phyloP scores from a whole-genome alignment of 92 coral and sea anemone genomes.

The Actinostola sp. region DNA sequence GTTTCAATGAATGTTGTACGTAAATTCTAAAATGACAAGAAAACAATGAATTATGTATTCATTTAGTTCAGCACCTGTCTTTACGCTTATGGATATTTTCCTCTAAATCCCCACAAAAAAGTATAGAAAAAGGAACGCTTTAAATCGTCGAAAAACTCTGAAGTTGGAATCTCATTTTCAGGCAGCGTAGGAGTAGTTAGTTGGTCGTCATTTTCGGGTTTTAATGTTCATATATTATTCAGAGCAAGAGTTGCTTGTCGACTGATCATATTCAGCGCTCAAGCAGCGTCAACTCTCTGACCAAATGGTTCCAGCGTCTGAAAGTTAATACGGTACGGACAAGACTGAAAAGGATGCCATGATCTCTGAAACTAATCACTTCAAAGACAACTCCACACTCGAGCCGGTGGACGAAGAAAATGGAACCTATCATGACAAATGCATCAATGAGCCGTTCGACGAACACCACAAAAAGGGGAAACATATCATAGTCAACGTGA shows the following conservation, averaged over 20 bases:
- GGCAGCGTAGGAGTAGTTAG: neutral
- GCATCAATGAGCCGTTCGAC: neutral
- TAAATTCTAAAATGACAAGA: conserved; percentile 86
- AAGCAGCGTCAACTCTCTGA: no score
- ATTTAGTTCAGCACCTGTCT: conserved; percentile 76
- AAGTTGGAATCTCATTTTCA: neutral
- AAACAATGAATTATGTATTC: conserved; percentile 77
- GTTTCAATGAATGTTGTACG: conserved; percentile 9
- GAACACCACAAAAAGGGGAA: conserved; percentile 42
- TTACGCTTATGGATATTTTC: conserved; percentile 6
- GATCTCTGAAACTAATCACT: conserved; percentile 9
- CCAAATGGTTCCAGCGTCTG: neutral
- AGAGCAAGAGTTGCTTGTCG: neutral
- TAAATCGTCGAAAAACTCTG: neutral
- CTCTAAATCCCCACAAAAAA: conserved; percentile 18
- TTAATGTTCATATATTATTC: neutral
- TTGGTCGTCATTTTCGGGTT: neutral
- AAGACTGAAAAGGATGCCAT: neutral
- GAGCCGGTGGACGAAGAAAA: conserved; percentile 23
- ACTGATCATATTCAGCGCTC: conserved; percentile 5
- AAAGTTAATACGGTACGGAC: neutral
- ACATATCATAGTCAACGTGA: conserved; percentile 80
- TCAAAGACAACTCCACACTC: conserved; percentile 5
- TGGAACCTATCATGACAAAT: conserved; percentile 1
- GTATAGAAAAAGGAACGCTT: neutral